Evolutionary conservation across 2,888 invertebrate species (phyloP).

Genomic region (Drosophila testacea): DNA sequence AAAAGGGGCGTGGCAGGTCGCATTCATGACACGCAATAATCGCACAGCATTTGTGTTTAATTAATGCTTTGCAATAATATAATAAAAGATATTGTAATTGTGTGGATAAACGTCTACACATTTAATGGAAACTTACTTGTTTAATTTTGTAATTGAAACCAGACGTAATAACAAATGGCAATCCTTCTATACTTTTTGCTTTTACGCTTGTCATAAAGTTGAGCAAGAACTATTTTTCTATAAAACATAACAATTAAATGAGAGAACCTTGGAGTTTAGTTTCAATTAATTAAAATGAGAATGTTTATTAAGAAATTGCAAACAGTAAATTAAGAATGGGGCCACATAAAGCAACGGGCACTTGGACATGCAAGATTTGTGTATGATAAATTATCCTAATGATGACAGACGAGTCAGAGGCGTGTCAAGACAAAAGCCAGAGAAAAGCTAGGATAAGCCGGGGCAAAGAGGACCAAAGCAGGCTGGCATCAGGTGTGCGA

Average conservation of each 20-base stretch:
- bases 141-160: conserved; percentile 74
- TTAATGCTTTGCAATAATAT: conserved; percentile 73
- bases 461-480: conserved; percentile 22
- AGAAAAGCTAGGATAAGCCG: conserved; percentile 27
- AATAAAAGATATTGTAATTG: conserved; percentile 53
- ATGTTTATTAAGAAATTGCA: conserved; percentile 63
- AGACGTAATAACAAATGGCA: conserved; percentile 33
- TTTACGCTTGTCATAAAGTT: conserved; percentile 46
- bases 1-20: conserved; percentile 54
- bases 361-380: conserved; percentile 61
- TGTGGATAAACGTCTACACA: conserved; percentile 7
- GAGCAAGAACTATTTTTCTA: conserved; percentile 40
- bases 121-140: conserved; percentile 66
- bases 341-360: conserved; percentile 25
- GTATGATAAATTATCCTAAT: conserved; percentile 78
- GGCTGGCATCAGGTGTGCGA: conserved; percentile 40
- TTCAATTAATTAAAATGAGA: conserved; percentile 75
- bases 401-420: conserved; percentile 66
- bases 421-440: conserved; percentile 69
- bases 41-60: conserved; percentile 72
- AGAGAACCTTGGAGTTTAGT: conserved; percentile 37
- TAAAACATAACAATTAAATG: conserved; percentile 53
- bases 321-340: conserved; percentile 23
- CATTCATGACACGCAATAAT: conserved; percentile 77
- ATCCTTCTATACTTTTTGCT: conserved; percentile 10